phyloP scores from a whole-genome alignment of 2,797 vertebrate species.

The Sarcoramphus papa region DNA sequence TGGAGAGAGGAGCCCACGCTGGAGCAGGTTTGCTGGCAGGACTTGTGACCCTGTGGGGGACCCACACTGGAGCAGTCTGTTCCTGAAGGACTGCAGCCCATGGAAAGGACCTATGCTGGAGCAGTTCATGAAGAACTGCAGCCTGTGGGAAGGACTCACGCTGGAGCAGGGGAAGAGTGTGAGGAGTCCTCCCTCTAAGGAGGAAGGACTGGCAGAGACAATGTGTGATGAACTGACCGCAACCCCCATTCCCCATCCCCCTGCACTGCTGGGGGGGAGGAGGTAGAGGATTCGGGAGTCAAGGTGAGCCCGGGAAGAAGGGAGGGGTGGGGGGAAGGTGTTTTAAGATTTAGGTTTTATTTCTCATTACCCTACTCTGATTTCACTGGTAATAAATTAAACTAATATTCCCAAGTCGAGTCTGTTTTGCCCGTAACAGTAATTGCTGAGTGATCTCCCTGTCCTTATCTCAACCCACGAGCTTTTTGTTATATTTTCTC shows the following conservation, averaged over 20 bases:
- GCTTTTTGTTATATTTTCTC: too few relatives aligned
- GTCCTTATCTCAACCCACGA: too few relatives aligned
- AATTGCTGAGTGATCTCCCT: too few relatives aligned
- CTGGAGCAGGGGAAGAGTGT: background rate
- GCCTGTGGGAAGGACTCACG: background rate
- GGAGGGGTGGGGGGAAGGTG: background rate
- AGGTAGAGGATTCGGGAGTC: background rate
- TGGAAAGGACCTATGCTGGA: background rate
- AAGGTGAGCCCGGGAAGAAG: background rate
- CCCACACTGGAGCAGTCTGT: background rate
- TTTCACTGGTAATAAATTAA: too few relatives aligned
- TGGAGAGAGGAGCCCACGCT: fast-evolving
- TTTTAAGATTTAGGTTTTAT: background rate
- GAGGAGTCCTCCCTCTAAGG: background rate
- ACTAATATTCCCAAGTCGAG: too few relatives aligned
- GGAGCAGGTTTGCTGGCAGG: background rate
- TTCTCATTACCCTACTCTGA: background rate
- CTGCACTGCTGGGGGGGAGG: too few relatives aligned
- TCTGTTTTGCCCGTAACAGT: too few relatives aligned
- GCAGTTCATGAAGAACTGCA: background rate
- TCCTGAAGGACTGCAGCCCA: background rate
- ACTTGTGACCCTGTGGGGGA: background rate
- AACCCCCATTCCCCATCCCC: background rate
- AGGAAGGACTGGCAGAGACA: background rate
- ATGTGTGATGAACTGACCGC: too few relatives aligned